phyloP scores from a whole-genome alignment of 2,888 invertebrate species.

The Buathra laborator region DNA sequence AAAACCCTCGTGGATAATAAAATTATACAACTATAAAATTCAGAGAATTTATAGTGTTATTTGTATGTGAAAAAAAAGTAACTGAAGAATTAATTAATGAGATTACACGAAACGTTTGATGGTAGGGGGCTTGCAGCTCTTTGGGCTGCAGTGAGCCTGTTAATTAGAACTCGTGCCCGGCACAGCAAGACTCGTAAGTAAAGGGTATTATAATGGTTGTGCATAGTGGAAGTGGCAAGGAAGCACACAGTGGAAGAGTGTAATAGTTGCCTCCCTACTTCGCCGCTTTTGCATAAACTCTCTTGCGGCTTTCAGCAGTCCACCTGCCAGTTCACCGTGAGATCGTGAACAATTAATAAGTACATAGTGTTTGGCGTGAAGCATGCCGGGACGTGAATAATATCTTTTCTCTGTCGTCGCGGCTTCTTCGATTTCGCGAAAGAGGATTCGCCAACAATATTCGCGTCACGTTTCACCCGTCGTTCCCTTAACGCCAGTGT shows the following conservation, averaged over 20 bases:
- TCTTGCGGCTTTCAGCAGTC: slow-evolving; percentile 71
- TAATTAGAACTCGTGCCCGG: slow-evolving; percentile 63
- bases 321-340: slow-evolving; percentile 77
- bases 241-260: slow-evolving; percentile 64
- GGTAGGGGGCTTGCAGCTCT: slow-evolving; percentile 48
- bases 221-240: slow-evolving; percentile 70
- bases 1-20: neutral
- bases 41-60: neutral
- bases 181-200: slow-evolving; percentile 42
- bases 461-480: slow-evolving; percentile 8
- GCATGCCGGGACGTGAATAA: slow-evolving; percentile 20
- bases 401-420: neutral
- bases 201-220: slow-evolving; percentile 31
- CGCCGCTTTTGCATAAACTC: slow-evolving; percentile 67
- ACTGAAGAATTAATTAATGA: slow-evolving; percentile 51
- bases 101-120: slow-evolving; percentile 39
- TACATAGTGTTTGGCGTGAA: slow-evolving; percentile 59
- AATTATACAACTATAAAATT: neutral
- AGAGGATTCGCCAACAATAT: neutral
- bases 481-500: neutral
- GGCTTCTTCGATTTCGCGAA: slow-evolving; percentile 4
- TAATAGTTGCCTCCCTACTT: slow-evolving; percentile 73
- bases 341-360: slow-evolving; percentile 82
- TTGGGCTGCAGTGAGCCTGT: slow-evolving; percentile 53
- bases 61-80: slow-evolving; percentile 17